Base-by-base conservation (phyloP, 2,113 vertebrate genomes). In the Toxotes chatareus region DNA sequence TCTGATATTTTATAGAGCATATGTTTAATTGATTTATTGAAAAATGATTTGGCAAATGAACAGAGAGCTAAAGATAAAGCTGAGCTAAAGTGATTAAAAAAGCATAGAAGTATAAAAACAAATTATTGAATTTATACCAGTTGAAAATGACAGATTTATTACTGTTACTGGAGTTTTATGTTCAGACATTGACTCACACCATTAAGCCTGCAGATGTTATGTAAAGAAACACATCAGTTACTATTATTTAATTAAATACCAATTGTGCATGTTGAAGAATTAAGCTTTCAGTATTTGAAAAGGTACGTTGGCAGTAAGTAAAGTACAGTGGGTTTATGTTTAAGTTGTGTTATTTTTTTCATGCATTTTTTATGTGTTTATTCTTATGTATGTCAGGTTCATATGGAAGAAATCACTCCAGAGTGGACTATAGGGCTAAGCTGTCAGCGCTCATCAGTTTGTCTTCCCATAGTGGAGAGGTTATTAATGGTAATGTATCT, bases 401-500 rank as follows among this genome's bases (percentile, higher is more conserved):
- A 62, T 62, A 70, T 51, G 1, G 4, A 70, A 46, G 36, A 2
- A 56, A n/a, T 23, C 19, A 23, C 36, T 55, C 32, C 13, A 70
- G 16, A 49, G 23, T 34, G 34, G 57, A 44, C 55, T 11, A 66
- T 31, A 27, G n/a, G 11, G 21, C 61, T 21, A n/a, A 51, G 19
- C 38, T 46, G 19, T 64, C 21, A 53, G 27, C 1, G 27, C 27
- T 63, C 64, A 78, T 82, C 42, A 51, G 16, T 79, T 42, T 68
- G 34, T 77, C 62, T 64, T 32, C 13, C 86, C 36, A 53, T 13
- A 51, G 49, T 81, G 63, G 14, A n/a, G 16, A 46, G 19, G 82
- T 80, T 68, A 79, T 81, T 66, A 69, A 19, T 49, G 66, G 23
- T 69, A 13, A 59, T 83, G 46, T 38, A 76, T 57, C 13, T 76